Conservation (phyloP, 2,113 vertebrate genomes). For the Eira barbara region DNA sequence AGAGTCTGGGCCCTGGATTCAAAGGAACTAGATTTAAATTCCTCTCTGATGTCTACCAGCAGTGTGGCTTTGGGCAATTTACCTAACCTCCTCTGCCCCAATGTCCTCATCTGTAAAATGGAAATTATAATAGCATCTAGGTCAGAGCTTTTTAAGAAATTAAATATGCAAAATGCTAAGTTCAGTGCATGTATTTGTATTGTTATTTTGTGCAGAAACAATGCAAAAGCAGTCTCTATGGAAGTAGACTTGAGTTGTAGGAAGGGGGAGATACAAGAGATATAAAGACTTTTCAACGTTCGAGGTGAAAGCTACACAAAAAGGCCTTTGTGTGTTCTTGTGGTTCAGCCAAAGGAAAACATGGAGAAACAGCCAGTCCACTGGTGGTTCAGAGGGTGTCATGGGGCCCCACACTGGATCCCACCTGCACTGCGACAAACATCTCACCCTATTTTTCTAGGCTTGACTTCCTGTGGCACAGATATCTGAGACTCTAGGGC, state of each 20-base stretch:
- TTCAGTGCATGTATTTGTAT: accelerated
- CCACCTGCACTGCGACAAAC: not conserved
- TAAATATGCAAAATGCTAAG: not conserved
- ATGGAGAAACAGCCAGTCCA: accelerated
- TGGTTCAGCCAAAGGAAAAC: not conserved
- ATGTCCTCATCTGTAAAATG: not conserved
- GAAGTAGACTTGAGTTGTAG: too few species aligned
- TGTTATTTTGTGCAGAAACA: not conserved
- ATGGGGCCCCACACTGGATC: not conserved
- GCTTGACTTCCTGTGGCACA: not conserved
- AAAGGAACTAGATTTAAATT: not conserved
- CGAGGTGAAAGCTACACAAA: not conserved
- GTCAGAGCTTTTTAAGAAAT: not conserved
- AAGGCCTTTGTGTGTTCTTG: not conserved
- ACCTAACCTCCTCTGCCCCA: not conserved
- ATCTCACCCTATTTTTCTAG: not conserved
- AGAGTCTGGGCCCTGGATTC: not conserved
- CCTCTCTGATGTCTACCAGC: not conserved
- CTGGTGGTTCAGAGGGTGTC: not conserved
- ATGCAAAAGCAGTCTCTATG: not conserved
- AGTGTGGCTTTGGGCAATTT: not conserved
- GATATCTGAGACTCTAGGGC: not conserved
- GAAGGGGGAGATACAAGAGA: not conserved
- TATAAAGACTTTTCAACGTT: not conserved
- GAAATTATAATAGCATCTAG: not conserved